Evolutionary conservation across 2,113 vertebrate species (phyloP).

Genomic region (Sapajus apella): DNA sequence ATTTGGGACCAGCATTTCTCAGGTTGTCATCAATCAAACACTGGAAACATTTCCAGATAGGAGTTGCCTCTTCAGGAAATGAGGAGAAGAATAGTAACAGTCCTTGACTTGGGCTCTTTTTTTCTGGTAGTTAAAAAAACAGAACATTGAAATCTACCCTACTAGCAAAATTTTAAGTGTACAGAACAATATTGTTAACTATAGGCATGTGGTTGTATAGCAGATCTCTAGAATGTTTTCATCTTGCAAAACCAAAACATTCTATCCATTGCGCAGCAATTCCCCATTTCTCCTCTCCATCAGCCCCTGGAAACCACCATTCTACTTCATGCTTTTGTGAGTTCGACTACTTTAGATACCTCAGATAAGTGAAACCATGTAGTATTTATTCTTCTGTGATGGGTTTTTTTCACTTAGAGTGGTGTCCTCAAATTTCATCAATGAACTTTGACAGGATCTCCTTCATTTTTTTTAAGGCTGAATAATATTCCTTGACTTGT

Average conservation of each 20-base stretch:
- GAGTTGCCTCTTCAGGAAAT: not conserved
- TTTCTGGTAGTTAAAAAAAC: not conserved
- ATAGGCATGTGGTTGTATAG: not conserved
- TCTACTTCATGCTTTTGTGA: not conserved
- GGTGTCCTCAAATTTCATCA: not conserved
- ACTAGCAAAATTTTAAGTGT: not conserved
- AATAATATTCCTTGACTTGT: not conserved
- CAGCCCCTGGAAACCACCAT: not conserved
- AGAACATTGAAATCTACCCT: not conserved
- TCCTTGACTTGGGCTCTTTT: not conserved
- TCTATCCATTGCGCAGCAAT: not conserved
- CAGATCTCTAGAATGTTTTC: not conserved
- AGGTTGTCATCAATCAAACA: slow-evolving; percentile 30
- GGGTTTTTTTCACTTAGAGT: not conserved
- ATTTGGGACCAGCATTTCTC: slow-evolving; percentile 52
- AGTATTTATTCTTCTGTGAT: not conserved
- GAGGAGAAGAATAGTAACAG: not conserved
- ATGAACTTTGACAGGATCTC: not conserved
- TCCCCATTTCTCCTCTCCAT: no score
- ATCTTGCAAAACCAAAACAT: not conserved
- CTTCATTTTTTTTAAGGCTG: not conserved
- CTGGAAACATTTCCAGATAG: slow-evolving; percentile 10
- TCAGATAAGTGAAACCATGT: not conserved
- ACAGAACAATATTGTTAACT: not conserved
- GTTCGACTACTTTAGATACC: not conserved